Evolutionary conservation across 1,140 invertebrate genomes (phyloP), one percentile per base, ranked within the genome.

Genomic region (Lutraria rhynchaena): DNA sequence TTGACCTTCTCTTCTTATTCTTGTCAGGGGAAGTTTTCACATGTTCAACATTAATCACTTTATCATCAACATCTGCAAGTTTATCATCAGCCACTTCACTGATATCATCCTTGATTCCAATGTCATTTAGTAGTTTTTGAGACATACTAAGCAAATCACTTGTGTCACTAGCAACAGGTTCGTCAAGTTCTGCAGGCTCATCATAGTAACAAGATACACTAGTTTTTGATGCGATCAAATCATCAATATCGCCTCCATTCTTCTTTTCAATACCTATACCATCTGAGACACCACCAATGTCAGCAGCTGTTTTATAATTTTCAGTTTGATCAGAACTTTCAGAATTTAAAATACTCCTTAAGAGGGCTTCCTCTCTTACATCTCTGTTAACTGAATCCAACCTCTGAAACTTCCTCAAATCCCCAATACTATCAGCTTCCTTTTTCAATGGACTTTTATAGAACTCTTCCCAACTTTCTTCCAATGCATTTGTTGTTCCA

Each of bases 371-470:
- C 49, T 78, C 75, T 41, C 51, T 65, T n/a, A 53, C 27, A 15
- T 78, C 75, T 67, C 61, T 65, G 37, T 67, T 67, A 24, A 78
- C 31, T 35, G 75, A 78, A 27, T 78, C 75, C 33, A 78, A 29
- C 31, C 75, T 78, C 22, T 67, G 44, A 17, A 67, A 4, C 29
- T 35, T 53, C 44, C 60, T 65, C 29, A 29, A 24, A 4, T 22
- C 17, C 31, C 7, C 9, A n/a, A 22, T n/a, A n/a, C 57, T 27
- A 35, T 37, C n/a, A 22, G 51, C 41, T 41, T 31, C n/a, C 7
- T 71, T 41, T n/a, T 57, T 55, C 15, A 78, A 60, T 27, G 75
- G 75, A 67, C 75, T 78, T 67, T 57, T 65, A 67, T 41, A 65
- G 33, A 67, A 67, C 33, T 78, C 46, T 41, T 65, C 75, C 58